phyloP scores from a whole-genome alignment of 2,797 vertebrate species.

The Oreortyx pictus region DNA sequence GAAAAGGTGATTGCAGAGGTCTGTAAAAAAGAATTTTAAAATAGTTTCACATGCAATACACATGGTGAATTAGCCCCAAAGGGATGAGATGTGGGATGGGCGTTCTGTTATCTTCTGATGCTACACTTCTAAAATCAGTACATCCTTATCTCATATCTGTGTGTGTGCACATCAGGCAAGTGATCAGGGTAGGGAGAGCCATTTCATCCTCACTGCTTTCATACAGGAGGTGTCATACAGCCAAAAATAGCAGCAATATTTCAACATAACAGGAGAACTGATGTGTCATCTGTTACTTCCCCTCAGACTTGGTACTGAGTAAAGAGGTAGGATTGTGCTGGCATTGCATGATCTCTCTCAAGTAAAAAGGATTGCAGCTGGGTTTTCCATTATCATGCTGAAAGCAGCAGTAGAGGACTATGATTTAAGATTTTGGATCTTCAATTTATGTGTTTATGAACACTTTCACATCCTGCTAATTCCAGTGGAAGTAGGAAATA shows the following conservation, averaged over 20 bases:
- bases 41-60: not conserved
- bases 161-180: not conserved
- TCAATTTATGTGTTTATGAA: not conserved
- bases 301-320: not conserved
- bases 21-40: not conserved
- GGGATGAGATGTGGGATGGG: fast-evolving
- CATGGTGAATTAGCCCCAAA: not conserved
- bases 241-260: not conserved
- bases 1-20: not conserved
- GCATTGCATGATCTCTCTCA: not conserved
- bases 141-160: not conserved
- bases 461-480: not conserved
- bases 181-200: not conserved
- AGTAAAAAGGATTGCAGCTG: not conserved
- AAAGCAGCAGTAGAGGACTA: not conserved
- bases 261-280: not conserved
- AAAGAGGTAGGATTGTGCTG: not conserved
- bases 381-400: not conserved
- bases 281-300: no score
- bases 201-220: not conserved
- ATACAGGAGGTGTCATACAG: not conserved
- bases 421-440: not conserved
- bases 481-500: not conserved
- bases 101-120: not conserved
- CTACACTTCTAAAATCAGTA: not conserved